Evolutionary conservation across 2,888 invertebrate genomes (phyloP), one percentile per base, ranked within the genome.

Genomic region (Drosophila mettleri): DNA sequence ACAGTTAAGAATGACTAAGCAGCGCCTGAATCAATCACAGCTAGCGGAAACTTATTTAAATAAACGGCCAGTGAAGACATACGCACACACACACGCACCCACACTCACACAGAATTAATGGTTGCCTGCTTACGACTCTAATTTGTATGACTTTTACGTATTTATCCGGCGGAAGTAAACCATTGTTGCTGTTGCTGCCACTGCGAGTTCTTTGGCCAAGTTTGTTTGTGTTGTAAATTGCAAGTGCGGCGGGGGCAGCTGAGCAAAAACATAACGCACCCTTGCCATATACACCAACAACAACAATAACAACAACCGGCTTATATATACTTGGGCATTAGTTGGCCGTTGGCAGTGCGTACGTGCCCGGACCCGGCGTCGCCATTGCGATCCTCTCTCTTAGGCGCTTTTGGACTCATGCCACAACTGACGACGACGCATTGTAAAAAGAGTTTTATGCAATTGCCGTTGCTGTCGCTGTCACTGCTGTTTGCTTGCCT

Each of bases 141-240:
- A 82, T 85, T 80, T 80, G 74, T 85, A 87, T 85, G 86, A 87
- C 34, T 85, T 88, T 74, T 66, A 72, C 87, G 69, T 85, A 79
- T 71, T 82, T 89, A 90, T 89, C 89, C 89, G 90, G 82, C 89
- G 89, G 90, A 89, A 89, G 86, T 90, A 81, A 86, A 70, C 76
- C 76, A 79, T 79, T 72, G 81, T 69, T 67, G 69, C 53, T 68
- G 53, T 8, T 52, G 49, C 27, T 53, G 49, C 41, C 54, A 52
- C 65, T 69, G 61, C 53, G 57, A 55, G 69, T 62, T 70, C 73
- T 65, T 70, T 70, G 66, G 69, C 63, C 57, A 64, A 63, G 73
- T 83, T 88, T 85, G 73, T 83, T 80, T 86, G 74, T 78, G 76
- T 72, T 84, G 85, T 88, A 88, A 80, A 84, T 86, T 84, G 87